These are phyloP conservation scores for Rhagium mordax DNA, from an alignment of 2,888 invertebrate species.

Conservation along the genomic window DNA sequence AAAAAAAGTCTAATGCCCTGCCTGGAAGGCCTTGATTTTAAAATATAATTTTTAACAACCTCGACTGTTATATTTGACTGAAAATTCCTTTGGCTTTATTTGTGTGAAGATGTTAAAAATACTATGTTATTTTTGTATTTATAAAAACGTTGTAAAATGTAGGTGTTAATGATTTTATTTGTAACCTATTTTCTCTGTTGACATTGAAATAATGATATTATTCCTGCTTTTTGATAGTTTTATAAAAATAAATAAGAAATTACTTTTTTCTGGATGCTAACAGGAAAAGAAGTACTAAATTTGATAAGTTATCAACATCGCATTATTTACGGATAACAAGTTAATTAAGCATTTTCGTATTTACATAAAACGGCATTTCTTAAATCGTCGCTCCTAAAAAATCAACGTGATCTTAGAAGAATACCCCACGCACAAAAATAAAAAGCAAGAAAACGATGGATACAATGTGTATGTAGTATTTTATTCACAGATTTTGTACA, in stretches of 20 bases:
- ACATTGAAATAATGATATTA: background rate
- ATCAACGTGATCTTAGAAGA: background rate
- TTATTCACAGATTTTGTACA: conserved; percentile 59
- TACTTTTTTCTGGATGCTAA: too few species aligned
- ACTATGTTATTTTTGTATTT: background rate
- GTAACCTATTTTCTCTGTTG: background rate
- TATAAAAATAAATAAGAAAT: too few species aligned
- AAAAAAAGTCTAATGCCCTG: too few species aligned
- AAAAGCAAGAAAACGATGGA: conserved; percentile 14
- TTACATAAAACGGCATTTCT: too few species aligned
- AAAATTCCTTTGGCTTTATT: background rate
- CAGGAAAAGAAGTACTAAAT: too few species aligned
- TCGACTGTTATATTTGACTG: background rate
- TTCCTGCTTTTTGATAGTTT: background rate
- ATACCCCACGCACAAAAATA: too few species aligned
- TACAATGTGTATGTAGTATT: conserved; percentile 48
- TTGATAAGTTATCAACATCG: too few species aligned
- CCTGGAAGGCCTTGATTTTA: background rate
- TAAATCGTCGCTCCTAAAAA: too few species aligned
- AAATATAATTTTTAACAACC: background rate
- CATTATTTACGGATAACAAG: too few species aligned
- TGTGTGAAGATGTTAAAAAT: background rate
- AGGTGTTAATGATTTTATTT: background rate
- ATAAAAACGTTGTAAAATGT: background rate
- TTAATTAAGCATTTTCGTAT: too few species aligned